A percentile compares a stretch with the other conserved stretches of the same genome.
phyloP scores from a whole-genome alignment of 2,113 vertebrate genomes.

The Neopipo cinnamomea region DNA sequence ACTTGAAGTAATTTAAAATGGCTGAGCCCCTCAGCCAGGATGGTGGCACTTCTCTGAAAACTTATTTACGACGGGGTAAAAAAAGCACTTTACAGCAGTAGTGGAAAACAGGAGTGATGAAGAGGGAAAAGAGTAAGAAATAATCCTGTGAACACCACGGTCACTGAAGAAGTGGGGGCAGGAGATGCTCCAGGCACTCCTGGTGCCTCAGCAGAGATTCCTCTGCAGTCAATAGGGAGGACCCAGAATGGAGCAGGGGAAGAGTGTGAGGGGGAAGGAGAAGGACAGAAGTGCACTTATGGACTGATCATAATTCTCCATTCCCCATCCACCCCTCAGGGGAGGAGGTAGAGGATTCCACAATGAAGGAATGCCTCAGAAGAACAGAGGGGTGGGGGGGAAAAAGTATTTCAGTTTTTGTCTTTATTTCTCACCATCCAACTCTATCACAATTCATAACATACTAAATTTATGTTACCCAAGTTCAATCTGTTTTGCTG shows the following conservation, averaged over 20 bases:
- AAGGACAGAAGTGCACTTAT: neutral
- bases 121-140: neutral
- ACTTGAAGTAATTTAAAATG: neutral
- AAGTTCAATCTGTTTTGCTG: neutral
- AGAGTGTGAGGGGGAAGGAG: neutral
- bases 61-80: neutral
- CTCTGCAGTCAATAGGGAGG: neutral
- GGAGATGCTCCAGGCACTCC: neutral
- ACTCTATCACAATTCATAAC: neutral
- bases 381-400: accelerated
- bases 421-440: neutral
- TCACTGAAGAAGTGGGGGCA: accelerated
- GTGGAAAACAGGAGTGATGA: neutral
- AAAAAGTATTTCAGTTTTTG: neutral
- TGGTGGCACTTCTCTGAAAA: accelerated
- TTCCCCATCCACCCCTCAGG: neutral
- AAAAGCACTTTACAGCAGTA: neutral
- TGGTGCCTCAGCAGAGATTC: neutral
- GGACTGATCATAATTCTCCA: neutral
- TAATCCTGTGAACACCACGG: neutral
- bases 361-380: neutral
- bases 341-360: neutral
- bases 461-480: neutral
- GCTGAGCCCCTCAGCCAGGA: neutral
- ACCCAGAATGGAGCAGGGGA: neutral